Evolutionary conservation across 2,113 vertebrate genomes (phyloP), one percentile per base, ranked within the genome.

Genomic region (Sclerurus mexicanus): DNA sequence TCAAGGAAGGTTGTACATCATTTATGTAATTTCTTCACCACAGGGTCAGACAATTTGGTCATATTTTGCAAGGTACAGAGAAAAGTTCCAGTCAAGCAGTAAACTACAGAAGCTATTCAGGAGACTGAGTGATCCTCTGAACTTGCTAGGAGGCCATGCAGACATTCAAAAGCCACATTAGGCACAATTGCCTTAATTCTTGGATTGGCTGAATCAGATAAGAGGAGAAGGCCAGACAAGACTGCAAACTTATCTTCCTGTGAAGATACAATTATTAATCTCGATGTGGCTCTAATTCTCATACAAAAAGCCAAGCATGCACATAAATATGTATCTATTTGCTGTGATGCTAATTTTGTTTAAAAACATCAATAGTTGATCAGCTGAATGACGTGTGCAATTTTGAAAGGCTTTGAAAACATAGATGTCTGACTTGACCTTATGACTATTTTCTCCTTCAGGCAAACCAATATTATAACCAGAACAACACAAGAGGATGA

Each of bases 401-500:
- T 94, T 96, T 85, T 88, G 74, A 96, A 96, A 87, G 27, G 78
- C 77, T 92, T 92, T 85, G 81, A 85, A 96, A 95, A 91, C 78
- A 91, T 63, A 59, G 82, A 94, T 52, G 72, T 89, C 81, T 95
- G 84, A 91, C 91, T 79, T 94, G 91, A 95, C 90, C 87, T 96
- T 72, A 93, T 68, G 78, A 82, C 73, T 72, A 86, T 90, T 77
- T 77, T 95, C 85, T 93, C 92, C 94, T 96, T 95, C 92, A 93
- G 91, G 92, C 76, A 90, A 87, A 84, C 92, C 83, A 95, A 75
- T 95, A 95, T 92, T 96, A 92, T 93, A 96, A 92, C 71, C 93
- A 95, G 94, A 88, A 90, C 90, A 96, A 80, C 93, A 94, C 52
- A 3, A 93, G 79, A 96, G 95, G 96, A 81, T 92, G 94, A 97